Evolutionary conservation across 64 coral and sea anemone genomes (phyloP).

Genomic region (Montipora foliosa): DNA sequence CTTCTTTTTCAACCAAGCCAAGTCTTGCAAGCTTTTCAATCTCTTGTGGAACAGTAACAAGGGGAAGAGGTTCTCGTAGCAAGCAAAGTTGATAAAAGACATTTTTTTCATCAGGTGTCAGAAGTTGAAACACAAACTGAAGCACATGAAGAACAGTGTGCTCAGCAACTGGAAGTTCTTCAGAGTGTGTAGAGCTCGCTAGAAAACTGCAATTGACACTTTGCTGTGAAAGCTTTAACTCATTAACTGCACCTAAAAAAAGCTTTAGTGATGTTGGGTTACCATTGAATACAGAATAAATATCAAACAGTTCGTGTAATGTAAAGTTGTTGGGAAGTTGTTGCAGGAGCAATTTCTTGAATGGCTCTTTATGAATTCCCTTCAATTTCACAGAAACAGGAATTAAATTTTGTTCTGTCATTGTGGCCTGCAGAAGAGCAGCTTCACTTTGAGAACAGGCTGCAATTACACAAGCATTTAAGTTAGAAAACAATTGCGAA

Average conservation of each 20-base stretch:
- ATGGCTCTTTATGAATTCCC: constrained; percentile 26
- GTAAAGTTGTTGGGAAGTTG: not conserved
- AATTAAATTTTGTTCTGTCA: not conserved
- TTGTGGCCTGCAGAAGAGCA: not conserved
- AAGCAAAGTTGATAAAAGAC: constrained; percentile 37
- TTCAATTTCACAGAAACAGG: not conserved
- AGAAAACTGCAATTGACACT: constrained; percentile 30
- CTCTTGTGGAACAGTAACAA: not conserved
- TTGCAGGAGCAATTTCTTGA: not conserved
- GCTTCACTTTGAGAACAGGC: not conserved
- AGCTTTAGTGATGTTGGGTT: constrained; percentile 74
- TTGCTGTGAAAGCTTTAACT: constrained; percentile 37
- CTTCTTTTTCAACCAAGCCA: constrained; percentile 27
- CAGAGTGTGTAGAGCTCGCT: not conserved
- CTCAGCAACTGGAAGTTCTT: not conserved
- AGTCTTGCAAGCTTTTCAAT: constrained; percentile 33
- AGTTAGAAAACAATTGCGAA: constrained; percentile 27
- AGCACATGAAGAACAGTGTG: constrained; percentile 1
- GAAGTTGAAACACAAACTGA: constrained; percentile 23
- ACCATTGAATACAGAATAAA: constrained; percentile 27
- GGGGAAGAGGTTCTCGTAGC: constrained; percentile 44
- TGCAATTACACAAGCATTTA: constrained; percentile 11
- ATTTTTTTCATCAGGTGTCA: not conserved
- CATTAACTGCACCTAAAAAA: constrained; percentile 36
- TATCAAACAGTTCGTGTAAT: not conserved